These are phyloP conservation scores for Patella pellucida DNA, from an alignment of 2,888 invertebrate genomes.

Conservation along the genomic window DNA sequence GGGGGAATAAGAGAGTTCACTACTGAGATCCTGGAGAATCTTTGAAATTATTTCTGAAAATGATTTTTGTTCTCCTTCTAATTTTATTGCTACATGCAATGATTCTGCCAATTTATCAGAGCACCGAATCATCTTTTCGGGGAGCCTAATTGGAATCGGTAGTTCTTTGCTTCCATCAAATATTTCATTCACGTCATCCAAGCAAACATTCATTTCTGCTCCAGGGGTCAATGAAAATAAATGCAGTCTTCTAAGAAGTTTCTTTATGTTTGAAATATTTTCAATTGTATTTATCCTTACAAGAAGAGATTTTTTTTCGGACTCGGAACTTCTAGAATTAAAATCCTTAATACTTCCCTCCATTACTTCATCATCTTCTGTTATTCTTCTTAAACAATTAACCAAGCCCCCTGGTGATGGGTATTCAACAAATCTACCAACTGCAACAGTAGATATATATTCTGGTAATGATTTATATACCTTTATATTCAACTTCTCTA, in stretches of 20 bases:
- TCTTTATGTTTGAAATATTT: too few relatives aligned
- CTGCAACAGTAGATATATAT: background rate
- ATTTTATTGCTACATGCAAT: slow-evolving; percentile 13
- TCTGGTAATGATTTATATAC: background rate
- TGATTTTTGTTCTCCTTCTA: slow-evolving; percentile 18
- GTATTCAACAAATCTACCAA: slow-evolving; percentile 23
- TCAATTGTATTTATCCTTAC: background rate
- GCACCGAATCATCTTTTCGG: slow-evolving; percentile 2
- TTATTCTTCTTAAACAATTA: slow-evolving; percentile 11
- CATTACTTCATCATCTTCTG: background rate
- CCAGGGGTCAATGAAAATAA: background rate
- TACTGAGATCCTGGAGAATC: slow-evolving; percentile 16
- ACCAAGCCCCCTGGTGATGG: slow-evolving; percentile 25
- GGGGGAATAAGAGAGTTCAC: background rate
- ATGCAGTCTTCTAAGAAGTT: too few relatives aligned
- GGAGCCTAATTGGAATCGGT: slow-evolving; percentile 9
- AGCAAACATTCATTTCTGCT: slow-evolving; percentile 8
- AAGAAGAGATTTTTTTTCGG: slow-evolving; percentile 17
- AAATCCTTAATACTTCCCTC: slow-evolving; percentile 12
- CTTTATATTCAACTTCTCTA: background rate
- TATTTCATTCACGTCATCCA: slow-evolving; percentile 8
- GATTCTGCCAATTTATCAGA: background rate
- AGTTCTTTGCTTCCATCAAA: background rate
- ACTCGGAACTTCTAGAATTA: slow-evolving; percentile 13
- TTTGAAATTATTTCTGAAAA: slow-evolving; percentile 8